Evolutionary conservation across 2,113 vertebrate genomes (phyloP).

Genomic region (Notarius lentiginosus): DNA sequence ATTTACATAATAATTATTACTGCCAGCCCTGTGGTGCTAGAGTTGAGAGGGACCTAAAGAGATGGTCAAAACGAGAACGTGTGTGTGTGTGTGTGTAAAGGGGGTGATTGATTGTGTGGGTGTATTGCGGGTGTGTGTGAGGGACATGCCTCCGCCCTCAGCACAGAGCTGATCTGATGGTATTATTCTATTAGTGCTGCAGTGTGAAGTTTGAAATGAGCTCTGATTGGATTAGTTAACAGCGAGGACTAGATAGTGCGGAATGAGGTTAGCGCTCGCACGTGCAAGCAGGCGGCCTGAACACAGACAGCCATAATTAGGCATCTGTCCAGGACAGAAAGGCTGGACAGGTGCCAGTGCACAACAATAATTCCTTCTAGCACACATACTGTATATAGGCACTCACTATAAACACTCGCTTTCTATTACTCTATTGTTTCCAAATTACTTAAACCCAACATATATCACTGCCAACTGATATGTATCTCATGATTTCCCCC

Average conservation of each 20-base stretch:
- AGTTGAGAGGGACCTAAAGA: slow-evolving; percentile 46
- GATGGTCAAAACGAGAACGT: slow-evolving; percentile 36
- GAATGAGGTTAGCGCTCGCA: slow-evolving; percentile 60
- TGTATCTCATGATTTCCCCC: neutral
- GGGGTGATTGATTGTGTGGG: neutral
- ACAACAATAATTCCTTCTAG: slow-evolving; percentile 44
- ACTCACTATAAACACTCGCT: slow-evolving; percentile 23
- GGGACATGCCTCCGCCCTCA: slow-evolving; percentile 51
- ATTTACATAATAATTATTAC: slow-evolving; percentile 87
- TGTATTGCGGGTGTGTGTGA: slow-evolving; percentile 28
- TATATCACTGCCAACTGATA: slow-evolving; percentile 11
- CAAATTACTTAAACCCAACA: neutral
- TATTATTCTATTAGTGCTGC: slow-evolving; percentile 64
- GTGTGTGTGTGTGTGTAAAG: slow-evolving; percentile 20
- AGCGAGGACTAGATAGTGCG: slow-evolving; percentile 61
- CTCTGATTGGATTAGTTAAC: slow-evolving; percentile 63
- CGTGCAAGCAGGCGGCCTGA: slow-evolving; percentile 52
- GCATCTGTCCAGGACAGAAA: slow-evolving; percentile 53
- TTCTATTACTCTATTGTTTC: slow-evolving; percentile 16
- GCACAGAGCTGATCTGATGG: slow-evolving; percentile 50
- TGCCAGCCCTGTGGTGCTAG: slow-evolving; percentile 63
- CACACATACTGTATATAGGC: slow-evolving; percentile 19
- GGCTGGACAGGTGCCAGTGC: slow-evolving; percentile 54
- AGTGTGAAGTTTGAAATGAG: slow-evolving; percentile 65
- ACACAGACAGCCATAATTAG: slow-evolving; percentile 56